Conservation (phyloP, 2,888 invertebrate species). For the Amphipyra berbera region DNA sequence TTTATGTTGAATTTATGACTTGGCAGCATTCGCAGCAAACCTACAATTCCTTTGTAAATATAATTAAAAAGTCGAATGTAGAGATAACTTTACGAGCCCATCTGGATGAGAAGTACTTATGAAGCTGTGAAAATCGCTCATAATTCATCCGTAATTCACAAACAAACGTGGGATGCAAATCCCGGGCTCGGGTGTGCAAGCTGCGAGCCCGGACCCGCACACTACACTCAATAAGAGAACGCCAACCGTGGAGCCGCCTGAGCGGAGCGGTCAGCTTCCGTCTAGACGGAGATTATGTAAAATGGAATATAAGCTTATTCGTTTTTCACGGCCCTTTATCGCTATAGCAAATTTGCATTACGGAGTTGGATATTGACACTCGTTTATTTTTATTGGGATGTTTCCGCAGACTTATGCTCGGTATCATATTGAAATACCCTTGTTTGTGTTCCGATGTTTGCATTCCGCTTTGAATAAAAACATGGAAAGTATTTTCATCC, state of each 20-base stretch:
- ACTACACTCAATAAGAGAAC: slow-evolving; percentile 71
- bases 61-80: slow-evolving; percentile 58
- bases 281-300: slow-evolving; percentile 88
- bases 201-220: slow-evolving; percentile 43
- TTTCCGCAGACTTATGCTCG: slow-evolving; percentile 69
- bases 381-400: slow-evolving; percentile 78
- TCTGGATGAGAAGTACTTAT: slow-evolving; percentile 70
- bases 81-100: slow-evolving; percentile 60
- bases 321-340: slow-evolving; percentile 79
- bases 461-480: slow-evolving; percentile 61
- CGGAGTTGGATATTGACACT: slow-evolving; percentile 74
- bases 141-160: slow-evolving; percentile 73
- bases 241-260: slow-evolving; percentile 52
- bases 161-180: slow-evolving; percentile 76
- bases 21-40: slow-evolving; percentile 1
- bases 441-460: slow-evolving; percentile 68
- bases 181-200: slow-evolving; percentile 57
- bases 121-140: slow-evolving; percentile 74
- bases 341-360: slow-evolving; percentile 76
- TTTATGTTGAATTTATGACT: slow-evolving; percentile 25
- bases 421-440: slow-evolving; percentile 68
- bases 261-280: slow-evolving; percentile 77
- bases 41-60: slow-evolving; percentile 49
- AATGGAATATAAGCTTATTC: slow-evolving; percentile 81
- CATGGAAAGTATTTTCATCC: slow-evolving; percentile 43